These are phyloP conservation scores for Eulithis prunata DNA, from an alignment of 2,888 invertebrate species.

Conservation along the genomic window DNA sequence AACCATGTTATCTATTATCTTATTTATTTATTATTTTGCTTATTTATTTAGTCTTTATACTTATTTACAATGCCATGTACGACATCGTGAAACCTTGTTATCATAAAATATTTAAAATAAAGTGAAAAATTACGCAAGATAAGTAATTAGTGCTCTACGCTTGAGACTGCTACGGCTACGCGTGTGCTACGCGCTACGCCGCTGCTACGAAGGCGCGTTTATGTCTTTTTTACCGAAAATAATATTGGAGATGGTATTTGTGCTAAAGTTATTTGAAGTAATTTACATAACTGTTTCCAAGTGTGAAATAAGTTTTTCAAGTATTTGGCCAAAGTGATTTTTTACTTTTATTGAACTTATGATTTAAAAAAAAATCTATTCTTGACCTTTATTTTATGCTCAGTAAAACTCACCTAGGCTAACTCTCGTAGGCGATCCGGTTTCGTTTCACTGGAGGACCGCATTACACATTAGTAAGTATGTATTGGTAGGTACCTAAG, in stretches of 20 bases:
- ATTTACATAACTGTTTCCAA: too few species aligned
- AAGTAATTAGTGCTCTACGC: constrained; percentile 23
- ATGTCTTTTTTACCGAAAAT: constrained; percentile 32
- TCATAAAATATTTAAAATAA: neutral
- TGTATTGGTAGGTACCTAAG: neutral
- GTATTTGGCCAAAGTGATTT: too few species aligned
- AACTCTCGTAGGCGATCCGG: constrained; percentile 2
- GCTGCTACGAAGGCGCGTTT: constrained; percentile 31
- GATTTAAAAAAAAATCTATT: neutral
- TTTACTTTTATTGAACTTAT: too few species aligned
- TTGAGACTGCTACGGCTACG: constrained; percentile 30
- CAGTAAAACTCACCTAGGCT: neutral
- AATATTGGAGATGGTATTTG: neutral
- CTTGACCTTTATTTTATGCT: neutral
- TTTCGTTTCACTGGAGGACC: neutral
- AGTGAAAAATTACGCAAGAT: constrained; percentile 6
- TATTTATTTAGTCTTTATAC: neutral
- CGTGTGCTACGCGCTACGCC: constrained; percentile 32
- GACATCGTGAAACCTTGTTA: neutral
- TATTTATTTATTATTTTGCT: too few species aligned
- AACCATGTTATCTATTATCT: too few species aligned
- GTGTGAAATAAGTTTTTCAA: too few species aligned
- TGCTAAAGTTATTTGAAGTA: too few species aligned
- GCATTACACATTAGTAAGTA: neutral
- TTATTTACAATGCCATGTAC: neutral